These are phyloP conservation scores for Agrochola litura DNA, from an alignment of 2,888 invertebrate species.

Conservation along the genomic window DNA sequence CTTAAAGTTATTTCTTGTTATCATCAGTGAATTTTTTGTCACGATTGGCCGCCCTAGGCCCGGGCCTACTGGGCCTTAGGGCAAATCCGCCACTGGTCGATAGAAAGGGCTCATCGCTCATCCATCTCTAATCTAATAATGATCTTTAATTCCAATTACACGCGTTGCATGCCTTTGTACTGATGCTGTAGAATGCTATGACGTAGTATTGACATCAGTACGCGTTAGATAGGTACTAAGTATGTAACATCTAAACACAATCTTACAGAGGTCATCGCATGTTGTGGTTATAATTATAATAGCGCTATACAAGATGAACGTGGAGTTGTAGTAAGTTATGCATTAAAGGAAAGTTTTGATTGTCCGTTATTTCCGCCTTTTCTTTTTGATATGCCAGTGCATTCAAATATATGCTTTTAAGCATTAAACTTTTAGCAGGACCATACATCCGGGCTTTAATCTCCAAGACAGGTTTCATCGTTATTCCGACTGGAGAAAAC, in stretches of 20 bases:
- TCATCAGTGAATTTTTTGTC: no score
- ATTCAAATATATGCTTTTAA: neutral
- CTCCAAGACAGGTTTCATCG: neutral
- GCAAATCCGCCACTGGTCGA: no score
- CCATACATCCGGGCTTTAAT: neutral
- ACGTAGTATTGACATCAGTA: conserved; percentile 28
- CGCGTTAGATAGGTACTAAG: conserved; percentile 19
- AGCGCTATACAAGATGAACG: conserved; percentile 4
- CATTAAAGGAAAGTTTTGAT: conserved; percentile 29
- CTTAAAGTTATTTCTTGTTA: no score
- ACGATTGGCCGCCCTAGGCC: no score
- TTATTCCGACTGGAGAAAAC: neutral
- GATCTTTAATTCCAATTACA: conserved; percentile 22
- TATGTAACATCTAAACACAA: conserved; percentile 13
- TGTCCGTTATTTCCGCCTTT: neutral
- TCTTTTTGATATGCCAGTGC: neutral
- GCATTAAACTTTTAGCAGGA: neutral
- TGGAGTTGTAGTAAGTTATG: conserved; percentile 11
- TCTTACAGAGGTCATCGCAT: conserved; percentile 36
- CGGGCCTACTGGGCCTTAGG: no score
- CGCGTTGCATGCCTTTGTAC: conserved; percentile 2
- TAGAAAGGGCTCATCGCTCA: neutral
- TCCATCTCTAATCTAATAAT: conserved; percentile 17
- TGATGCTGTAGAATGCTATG: conserved; percentile 13
- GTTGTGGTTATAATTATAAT: conserved; percentile 12